Percentiles rank a stretch among this genome's conserved stretches.
Conservation (phyloP, 1,140 invertebrate genomes). For the Mycetomoellerius zeteki region DNA sequence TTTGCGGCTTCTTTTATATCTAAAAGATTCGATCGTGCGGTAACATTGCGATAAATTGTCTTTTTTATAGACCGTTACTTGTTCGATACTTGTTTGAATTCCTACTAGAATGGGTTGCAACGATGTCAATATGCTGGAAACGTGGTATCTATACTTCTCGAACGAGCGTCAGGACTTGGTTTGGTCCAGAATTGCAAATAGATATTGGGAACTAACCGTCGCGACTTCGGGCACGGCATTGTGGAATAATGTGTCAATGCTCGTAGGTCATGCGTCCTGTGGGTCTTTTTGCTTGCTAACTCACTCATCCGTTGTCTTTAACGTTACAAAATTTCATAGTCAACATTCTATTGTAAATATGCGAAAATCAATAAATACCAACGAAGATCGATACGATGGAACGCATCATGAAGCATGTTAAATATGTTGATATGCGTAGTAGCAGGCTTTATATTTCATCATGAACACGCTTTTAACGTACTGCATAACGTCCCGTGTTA, state of each 20-base stretch:
- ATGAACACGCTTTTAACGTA: slow-evolving; percentile 20
- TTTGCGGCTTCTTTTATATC: not conserved
- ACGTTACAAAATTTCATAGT: not conserved
- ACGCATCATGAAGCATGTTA: not conserved
- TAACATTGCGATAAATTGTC: slow-evolving; percentile 9
- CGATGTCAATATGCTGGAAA: slow-evolving; percentile 42
- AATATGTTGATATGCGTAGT: not conserved
- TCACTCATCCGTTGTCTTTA: not conserved
- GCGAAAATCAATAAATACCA: not conserved
- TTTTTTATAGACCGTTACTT: slow-evolving; percentile 17
- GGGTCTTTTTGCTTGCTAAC: not conserved
- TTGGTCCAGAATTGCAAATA: slow-evolving; percentile 43
- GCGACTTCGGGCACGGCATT: slow-evolving; percentile 23
- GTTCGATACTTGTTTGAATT: slow-evolving; percentile 46
- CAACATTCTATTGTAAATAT: not conserved
- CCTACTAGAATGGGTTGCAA: not conserved
- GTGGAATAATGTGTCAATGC: slow-evolving; percentile 13
- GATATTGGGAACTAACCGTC: slow-evolving; percentile 27
- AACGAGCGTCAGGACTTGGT: slow-evolving; percentile 16
- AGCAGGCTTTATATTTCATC: slow-evolving; percentile 21
- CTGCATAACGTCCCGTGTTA: not conserved
- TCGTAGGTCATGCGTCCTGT: not conserved
- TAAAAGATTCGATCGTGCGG: not conserved
- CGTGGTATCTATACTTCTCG: slow-evolving; percentile 17
- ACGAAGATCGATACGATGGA: too few species aligned